A percentile compares a stretch with the other conserved stretches of the same genome.
Conservation (phyloP, 2,888 invertebrate genomes). For the Parelbella ahira region DNA sequence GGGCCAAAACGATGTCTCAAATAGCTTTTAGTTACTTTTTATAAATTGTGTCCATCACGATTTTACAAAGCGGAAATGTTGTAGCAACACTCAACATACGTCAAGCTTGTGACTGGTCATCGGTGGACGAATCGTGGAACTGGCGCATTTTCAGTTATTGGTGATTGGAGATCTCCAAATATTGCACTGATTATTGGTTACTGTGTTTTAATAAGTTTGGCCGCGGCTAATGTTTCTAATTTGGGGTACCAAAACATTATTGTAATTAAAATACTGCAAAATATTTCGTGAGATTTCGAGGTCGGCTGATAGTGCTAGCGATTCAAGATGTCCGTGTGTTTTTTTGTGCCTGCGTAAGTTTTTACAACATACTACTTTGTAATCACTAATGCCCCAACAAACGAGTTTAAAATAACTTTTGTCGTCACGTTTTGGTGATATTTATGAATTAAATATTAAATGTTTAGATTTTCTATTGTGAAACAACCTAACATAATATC, state of each 20-base stretch:
- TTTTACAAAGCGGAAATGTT: constrained; percentile 11
- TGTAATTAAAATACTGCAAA: constrained; percentile 35
- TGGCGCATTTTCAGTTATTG: constrained; percentile 78
- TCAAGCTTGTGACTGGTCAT: constrained; percentile 80
- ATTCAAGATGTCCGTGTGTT: constrained; percentile 84
- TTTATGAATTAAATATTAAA: too few species aligned
- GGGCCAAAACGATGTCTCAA: too few species aligned
- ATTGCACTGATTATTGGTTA: constrained; percentile 78
- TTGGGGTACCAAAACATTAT: constrained; percentile 45
- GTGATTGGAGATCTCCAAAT: constrained; percentile 80
- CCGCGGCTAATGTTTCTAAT: constrained; percentile 58
- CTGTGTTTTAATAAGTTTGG: constrained; percentile 66
- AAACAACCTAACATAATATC: too few species aligned
- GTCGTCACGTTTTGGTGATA: constrained; percentile 2
- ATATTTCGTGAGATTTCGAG: constrained; percentile 38
- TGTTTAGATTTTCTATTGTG: too few species aligned
- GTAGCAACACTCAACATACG: constrained; percentile 54
- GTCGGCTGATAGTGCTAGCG: constrained; percentile 41
- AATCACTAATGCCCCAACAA: neutral
- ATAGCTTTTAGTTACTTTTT: too few species aligned
- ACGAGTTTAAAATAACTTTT: constrained; percentile 2
- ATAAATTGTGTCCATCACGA: too few species aligned
- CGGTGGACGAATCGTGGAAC: constrained; percentile 79
- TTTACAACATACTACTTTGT: constrained; percentile 29
- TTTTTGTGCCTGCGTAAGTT: constrained; percentile 87